Evolutionary conservation across 2,113 vertebrate species (phyloP).

Genomic region (Nothoprocta pentlandii): DNA sequence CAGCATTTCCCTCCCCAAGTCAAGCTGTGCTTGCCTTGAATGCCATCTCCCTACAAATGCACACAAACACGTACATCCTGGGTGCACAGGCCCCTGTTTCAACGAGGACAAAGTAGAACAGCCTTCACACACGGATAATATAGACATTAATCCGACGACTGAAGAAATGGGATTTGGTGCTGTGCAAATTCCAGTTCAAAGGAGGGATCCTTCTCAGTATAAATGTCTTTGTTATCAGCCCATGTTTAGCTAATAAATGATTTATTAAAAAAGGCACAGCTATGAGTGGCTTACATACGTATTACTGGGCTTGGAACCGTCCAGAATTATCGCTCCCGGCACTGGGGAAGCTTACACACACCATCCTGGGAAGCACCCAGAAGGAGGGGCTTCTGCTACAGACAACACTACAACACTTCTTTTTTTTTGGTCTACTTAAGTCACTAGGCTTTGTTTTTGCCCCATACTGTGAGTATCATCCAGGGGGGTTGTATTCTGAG

Average conservation of each 20-base stretch:
- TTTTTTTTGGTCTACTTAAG: background rate
- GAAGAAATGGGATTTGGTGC: conserved; percentile 62
- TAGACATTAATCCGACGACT: conserved; percentile 48
- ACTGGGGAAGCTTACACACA: background rate
- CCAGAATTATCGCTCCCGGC: background rate
- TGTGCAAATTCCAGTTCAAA: conserved; percentile 66
- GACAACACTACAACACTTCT: background rate
- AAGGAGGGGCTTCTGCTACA: background rate
- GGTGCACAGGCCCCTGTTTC: background rate
- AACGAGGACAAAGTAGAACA: conserved; percentile 35
- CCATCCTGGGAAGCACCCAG: rapidly evolving
- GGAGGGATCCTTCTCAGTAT: conserved; percentile 14
- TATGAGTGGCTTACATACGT: conserved; percentile 46
- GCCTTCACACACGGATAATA: conserved; percentile 55
- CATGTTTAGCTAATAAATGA: conserved; percentile 55
- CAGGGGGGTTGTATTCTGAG: background rate
- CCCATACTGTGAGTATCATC: background rate
- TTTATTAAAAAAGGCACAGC: conserved; percentile 58
- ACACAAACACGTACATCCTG: conserved; percentile 25
- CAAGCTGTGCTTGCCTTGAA: conserved; percentile 40
- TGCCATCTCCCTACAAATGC: conserved; percentile 60
- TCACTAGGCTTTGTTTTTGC: background rate
- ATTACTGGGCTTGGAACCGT: conserved; percentile 19
- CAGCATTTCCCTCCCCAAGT: conserved; percentile 43
- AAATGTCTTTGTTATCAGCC: conserved; percentile 59